These are phyloP conservation scores for Nymphalis polychloros DNA, from an alignment of 2,888 invertebrate genomes.

Conservation along the genomic window DNA sequence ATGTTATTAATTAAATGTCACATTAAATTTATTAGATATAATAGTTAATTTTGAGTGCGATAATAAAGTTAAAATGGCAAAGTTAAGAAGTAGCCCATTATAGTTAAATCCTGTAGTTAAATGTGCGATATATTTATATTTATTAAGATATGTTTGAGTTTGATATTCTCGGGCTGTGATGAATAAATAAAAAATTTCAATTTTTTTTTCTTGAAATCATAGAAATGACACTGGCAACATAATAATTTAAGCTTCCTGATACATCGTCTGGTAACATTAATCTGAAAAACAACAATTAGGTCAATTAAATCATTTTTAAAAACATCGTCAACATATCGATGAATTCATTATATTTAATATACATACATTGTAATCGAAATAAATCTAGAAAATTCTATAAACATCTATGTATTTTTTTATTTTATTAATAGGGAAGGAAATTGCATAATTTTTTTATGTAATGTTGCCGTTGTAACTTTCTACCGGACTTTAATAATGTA, in stretches of 20 bases:
- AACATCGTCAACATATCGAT: conserved; percentile 51
- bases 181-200: conserved; percentile 37
- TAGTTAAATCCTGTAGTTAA: conserved; percentile 32
- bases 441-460: conserved; percentile 6
- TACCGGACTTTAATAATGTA: conserved; percentile 11
- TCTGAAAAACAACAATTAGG: conserved; percentile 41
- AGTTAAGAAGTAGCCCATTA: conserved; percentile 21
- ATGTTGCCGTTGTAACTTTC: conserved; percentile 16
- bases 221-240: conserved; percentile 40
- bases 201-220: conserved; percentile 24
- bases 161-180: conserved; percentile 66
- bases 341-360: conserved; percentile 11
- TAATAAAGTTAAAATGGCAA: background rate
- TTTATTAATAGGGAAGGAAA: background rate
- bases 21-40: background rate
- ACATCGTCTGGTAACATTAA: conserved; percentile 29
- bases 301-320: conserved; percentile 53
- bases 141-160: conserved; percentile 54
- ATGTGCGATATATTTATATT: conserved; percentile 34
- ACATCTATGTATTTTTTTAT: background rate
- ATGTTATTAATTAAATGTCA: background rate
- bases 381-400: background rate
- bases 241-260: conserved; percentile 27
- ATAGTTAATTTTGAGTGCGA: background rate
- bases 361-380: background rate